Evolutionary conservation across 1,140 invertebrate genomes (phyloP).

Genomic region (Ladona fulva): DNA sequence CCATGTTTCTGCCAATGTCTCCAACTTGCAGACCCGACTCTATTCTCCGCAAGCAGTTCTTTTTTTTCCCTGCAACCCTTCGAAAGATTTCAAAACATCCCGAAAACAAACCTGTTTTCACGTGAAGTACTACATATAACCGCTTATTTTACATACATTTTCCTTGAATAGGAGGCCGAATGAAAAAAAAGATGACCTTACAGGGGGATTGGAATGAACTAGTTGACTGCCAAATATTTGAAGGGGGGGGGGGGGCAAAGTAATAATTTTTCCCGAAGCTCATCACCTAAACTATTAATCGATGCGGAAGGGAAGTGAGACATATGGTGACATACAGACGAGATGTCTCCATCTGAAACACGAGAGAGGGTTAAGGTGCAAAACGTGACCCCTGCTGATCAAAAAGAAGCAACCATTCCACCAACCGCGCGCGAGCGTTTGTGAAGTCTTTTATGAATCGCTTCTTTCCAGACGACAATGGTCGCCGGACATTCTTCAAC

Average conservation of each 20-base stretch:
- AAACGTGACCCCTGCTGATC: background rate
- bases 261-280: background rate
- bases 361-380: background rate
- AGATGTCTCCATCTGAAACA: constrained; percentile 1
- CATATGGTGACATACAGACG: background rate
- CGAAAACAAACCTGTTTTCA: background rate
- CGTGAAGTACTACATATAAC: background rate
- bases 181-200: background rate
- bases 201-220: no score
- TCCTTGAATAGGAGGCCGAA: background rate
- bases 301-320: background rate
- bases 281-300: background rate
- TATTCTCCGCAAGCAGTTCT: no score
- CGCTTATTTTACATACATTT: background rate
- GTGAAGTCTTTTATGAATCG: background rate
- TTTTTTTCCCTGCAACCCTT: no score
- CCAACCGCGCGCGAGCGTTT: background rate
- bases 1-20: no score
- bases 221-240: no score
- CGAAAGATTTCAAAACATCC: background rate
- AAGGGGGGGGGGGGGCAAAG: no score
- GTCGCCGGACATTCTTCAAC: background rate
- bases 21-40: no score
- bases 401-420: background rate
- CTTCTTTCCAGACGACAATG: background rate